A percentile compares a stretch with the other conserved stretches of the same genome.
Evolutionary conservation across 2,797 vertebrate species (phyloP).

Genomic region (Podargus strigoides): DNA sequence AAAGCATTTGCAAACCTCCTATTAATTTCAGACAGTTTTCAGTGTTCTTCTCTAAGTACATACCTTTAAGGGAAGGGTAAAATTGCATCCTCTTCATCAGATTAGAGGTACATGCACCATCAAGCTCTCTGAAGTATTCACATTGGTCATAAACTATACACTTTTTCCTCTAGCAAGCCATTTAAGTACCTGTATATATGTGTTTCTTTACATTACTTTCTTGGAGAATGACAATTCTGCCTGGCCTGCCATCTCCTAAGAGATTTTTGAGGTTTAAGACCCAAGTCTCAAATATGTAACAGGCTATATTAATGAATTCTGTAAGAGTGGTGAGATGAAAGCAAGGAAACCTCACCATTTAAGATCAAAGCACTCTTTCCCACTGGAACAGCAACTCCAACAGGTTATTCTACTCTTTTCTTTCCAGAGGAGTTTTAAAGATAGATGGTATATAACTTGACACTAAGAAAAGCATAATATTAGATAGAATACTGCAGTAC

Average conservation of each 20-base stretch:
- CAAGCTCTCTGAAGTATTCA: background rate
- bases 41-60: background rate
- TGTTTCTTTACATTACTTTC: background rate
- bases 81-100: background rate
- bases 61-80: background rate
- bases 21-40: background rate
- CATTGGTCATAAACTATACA: background rate
- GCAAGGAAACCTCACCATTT: background rate
- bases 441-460: background rate
- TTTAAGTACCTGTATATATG: background rate
- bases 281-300: background rate
- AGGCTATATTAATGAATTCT: background rate
- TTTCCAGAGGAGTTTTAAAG: background rate
- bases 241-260: background rate
- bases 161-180: background rate
- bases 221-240: background rate
- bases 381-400: slow-evolving; percentile 23
- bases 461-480: background rate
- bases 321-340: background rate
- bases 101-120: background rate
- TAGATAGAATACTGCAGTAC: background rate
- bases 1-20: background rate
- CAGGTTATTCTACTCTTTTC: slow-evolving; percentile 25
- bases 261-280: background rate
- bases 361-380: slow-evolving; percentile 8